Conservation (phyloP, 1,140 invertebrate species). For the Dryas iulia region DNA sequence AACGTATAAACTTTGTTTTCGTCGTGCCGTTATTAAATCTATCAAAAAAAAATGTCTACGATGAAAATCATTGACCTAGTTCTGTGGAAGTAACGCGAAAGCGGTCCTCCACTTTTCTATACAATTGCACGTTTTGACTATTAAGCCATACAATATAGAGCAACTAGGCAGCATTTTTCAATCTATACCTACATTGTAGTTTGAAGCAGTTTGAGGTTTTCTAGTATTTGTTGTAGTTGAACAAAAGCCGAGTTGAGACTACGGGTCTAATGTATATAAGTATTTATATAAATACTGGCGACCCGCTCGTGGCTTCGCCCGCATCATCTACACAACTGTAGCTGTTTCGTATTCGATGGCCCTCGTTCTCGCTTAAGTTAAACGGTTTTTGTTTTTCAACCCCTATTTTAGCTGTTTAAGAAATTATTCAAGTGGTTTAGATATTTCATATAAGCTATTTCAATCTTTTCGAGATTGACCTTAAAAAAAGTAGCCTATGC, state of each 20-base stretch:
- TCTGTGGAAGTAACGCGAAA: background rate
- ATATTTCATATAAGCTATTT: too few species aligned
- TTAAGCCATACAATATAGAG: background rate
- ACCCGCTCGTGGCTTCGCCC: too few species aligned
- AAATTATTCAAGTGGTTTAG: too few species aligned
- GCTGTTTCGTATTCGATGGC: too few species aligned
- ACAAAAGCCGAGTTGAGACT: background rate
- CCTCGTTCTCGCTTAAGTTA: too few species aligned
- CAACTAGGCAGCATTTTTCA: background rate
- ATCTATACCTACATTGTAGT: background rate
- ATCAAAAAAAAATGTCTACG: slow-evolving; percentile 2
- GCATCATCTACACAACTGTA: too few species aligned
- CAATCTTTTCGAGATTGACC: too few species aligned
- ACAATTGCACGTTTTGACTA: slow-evolving; percentile 3
- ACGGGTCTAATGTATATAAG: background rate
- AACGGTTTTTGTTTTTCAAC: too few species aligned
- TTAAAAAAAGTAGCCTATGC: too few species aligned
- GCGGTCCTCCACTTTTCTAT: background rate
- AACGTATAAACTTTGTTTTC: background rate
- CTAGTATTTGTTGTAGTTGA: background rate
- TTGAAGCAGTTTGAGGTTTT: background rate
- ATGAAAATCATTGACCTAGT: background rate
- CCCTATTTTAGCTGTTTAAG: too few species aligned
- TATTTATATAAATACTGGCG: too few species aligned
- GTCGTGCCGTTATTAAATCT: background rate